Conservation (phyloP, 1,140 invertebrate species). For the Bombus vancouverensis region DNA sequence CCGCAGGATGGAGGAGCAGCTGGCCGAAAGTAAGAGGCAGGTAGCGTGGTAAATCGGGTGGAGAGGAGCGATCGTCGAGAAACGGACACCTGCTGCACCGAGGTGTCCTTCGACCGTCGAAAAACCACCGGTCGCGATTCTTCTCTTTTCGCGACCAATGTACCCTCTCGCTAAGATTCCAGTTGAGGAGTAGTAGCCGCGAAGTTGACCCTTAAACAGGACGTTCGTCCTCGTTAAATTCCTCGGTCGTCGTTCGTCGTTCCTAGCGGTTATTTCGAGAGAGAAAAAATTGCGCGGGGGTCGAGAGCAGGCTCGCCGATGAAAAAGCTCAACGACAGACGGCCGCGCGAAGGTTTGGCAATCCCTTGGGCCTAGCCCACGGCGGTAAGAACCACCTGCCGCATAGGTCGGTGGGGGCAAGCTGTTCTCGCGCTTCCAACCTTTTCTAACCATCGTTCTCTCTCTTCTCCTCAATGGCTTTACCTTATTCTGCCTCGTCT, state of each 20-base stretch:
- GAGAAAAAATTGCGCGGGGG: slow-evolving; percentile 30
- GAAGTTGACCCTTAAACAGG: neutral
- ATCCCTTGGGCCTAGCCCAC: slow-evolving; percentile 73
- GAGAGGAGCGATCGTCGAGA: slow-evolving; percentile 27
- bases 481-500: slow-evolving; percentile 35
- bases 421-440: slow-evolving; percentile 42
- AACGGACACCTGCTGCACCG: slow-evolving; percentile 39
- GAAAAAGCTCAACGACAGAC: slow-evolving; percentile 46
- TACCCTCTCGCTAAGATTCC: neutral
- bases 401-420: slow-evolving; percentile 70
- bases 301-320: slow-evolving; percentile 16
- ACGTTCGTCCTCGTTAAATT: neutral
- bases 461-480: slow-evolving; percentile 6
- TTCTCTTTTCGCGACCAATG: no score
- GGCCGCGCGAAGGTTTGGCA: slow-evolving; percentile 67
- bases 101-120: slow-evolving; percentile 25
- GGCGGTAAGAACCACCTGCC: slow-evolving; percentile 80
- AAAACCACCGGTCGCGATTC: neutral
- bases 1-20: slow-evolving; percentile 45
- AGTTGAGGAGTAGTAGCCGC: neutral
- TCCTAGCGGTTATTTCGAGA: neutral
- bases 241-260: neutral
- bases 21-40: slow-evolving; percentile 58
- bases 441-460: slow-evolving; percentile 19
- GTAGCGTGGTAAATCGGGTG: slow-evolving; percentile 55